Evolutionary conservation across 2,888 invertebrate species (phyloP), one percentile per base, ranked within the genome.

Genomic region (Polyommatus iphigenia): DNA sequence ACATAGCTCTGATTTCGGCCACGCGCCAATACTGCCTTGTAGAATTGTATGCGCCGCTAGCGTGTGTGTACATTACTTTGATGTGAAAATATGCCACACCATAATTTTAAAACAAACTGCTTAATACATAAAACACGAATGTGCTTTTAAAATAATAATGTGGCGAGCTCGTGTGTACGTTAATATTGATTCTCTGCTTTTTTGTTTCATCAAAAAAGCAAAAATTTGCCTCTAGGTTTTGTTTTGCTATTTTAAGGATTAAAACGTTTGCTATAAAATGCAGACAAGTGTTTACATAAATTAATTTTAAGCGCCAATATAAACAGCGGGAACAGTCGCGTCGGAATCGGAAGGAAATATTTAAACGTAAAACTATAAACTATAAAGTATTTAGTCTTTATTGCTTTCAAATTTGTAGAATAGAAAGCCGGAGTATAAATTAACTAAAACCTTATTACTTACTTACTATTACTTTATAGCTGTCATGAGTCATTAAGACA

Each of bases 141-240:
- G 24, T 75, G 75, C 75, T 75, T 75, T 46, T 76, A 54, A 29
- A 72, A 78, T 78, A 78, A 78, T 36, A 24, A 75, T 20, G 50
- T 77, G 76, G 29, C 76, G 78, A 32, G 78, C 73, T 57, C 77
- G 78, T 10, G 73, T 76, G 57, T 71, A 24, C 78, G 80, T 57
- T 36, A 54, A 3, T 71, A 78, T 46, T 20, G 41, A 71, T 20
- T 32, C 10, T 67, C 15, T 67, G 6, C 67, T 67, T 67, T 67
- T 67, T 67, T 15, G 46, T 10, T 41, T 5, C 67, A 29, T 67
- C n/a, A 4, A 7, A 32, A 15, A 15, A 67, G 29, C 8, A 32
- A 62, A 62, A 13, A 24, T 24, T 62, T 67, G 29, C 32, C 24
- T 29, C 18, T 67, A 18, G 6, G 15, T 67, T 62, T 13, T 32